phyloP scores from a whole-genome alignment of 2,888 invertebrate genomes.

The Sinhomidia bicolor region DNA sequence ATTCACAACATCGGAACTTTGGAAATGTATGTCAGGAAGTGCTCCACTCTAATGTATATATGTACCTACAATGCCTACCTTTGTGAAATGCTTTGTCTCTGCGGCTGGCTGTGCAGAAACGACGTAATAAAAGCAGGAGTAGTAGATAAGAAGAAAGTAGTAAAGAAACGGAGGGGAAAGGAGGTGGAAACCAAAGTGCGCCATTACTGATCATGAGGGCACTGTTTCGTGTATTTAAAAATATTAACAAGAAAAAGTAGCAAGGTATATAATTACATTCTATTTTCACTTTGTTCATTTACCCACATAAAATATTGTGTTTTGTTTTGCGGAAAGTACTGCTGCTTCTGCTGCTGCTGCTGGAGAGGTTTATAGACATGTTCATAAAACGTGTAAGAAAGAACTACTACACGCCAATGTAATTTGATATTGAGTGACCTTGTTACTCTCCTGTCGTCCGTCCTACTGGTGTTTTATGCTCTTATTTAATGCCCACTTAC shows the following conservation, averaged over 20 bases:
- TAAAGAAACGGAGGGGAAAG: too few species aligned
- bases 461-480: not conserved
- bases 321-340: not conserved
- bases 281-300: not conserved
- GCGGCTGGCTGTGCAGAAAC: too few species aligned
- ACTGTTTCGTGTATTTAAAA: not conserved
- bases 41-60: too few species aligned
- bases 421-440: slow-evolving; percentile 66
- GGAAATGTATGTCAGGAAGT: too few species aligned
- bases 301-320: not conserved
- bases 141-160: too few species aligned
- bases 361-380: not conserved
- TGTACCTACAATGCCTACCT: too few species aligned
- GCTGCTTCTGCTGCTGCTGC: not conserved
- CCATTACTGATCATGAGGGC: too few species aligned
- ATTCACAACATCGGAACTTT: too few species aligned
- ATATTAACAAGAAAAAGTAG: not conserved
- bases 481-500: not conserved
- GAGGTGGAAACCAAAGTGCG: too few species aligned
- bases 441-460: slow-evolving; percentile 33
- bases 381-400: not conserved
- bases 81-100: too few species aligned
- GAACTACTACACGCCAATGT: slow-evolving; percentile 36
- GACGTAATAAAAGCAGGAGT: too few species aligned
- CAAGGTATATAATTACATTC: not conserved